Evolutionary conservation across 2,888 invertebrate genomes (phyloP).

Genomic region (Pelosia muscerda): DNA sequence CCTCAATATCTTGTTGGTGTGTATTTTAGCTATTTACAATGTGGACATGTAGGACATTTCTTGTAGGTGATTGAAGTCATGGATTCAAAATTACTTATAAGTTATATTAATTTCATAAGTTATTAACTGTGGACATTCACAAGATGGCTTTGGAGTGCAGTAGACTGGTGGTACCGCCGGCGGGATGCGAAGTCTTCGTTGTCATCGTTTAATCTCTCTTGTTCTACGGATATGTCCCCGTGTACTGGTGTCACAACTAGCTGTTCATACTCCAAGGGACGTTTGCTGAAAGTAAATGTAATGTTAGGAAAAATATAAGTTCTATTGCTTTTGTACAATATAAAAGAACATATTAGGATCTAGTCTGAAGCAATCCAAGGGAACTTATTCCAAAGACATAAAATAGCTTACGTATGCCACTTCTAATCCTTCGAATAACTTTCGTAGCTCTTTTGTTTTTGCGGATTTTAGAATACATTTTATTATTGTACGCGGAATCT

Average conservation of each 20-base stretch:
- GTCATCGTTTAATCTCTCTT: constrained; percentile 96
- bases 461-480: not conserved
- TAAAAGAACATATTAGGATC: not conserved
- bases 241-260: constrained; percentile 94
- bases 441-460: not conserved
- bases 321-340: too few species aligned
- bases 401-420: too few species aligned
- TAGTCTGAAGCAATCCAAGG: too few species aligned
- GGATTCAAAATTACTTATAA: not conserved
- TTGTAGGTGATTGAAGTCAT: not conserved
- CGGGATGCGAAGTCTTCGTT: constrained; percentile 98
- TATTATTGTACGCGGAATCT: too few species aligned
- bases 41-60: not conserved
- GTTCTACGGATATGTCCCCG: constrained; percentile 92
- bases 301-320: not conserved
- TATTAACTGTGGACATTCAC: constrained; percentile 79
- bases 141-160: constrained; percentile 91
- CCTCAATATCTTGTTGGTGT: not conserved
- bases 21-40: not conserved
- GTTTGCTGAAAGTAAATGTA: constrained; percentile 85
- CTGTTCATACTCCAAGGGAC: constrained; percentile 94
- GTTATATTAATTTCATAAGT: not conserved
- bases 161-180: constrained; percentile 96
- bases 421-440: too few species aligned
- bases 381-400: too few species aligned